A percentile compares a stretch with the other conserved stretches of the same genome.
phyloP scores from a whole-genome alignment of 2,888 invertebrate genomes.

The Trichopoda pennipes region DNA sequence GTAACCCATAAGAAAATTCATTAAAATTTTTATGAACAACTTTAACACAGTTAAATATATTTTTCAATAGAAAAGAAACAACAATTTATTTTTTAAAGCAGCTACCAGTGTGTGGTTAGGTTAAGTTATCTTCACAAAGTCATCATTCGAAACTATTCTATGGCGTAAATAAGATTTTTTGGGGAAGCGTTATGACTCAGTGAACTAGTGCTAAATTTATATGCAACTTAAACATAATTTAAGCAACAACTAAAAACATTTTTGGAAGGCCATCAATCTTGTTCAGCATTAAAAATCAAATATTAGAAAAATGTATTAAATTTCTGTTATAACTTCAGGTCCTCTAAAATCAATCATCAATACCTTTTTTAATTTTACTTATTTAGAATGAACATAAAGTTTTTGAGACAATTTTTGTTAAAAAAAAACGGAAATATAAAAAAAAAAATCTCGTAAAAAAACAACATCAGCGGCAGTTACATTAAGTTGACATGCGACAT shows the following conservation, averaged over 20 bases:
- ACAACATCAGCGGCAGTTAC: conserved; percentile 35
- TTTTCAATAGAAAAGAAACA: no score
- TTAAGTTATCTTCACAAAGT: no score
- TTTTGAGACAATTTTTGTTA: conserved; percentile 4
- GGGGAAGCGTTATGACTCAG: no score
- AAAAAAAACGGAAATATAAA: not conserved
- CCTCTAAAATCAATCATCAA: conserved; percentile 60
- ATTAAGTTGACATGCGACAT: conserved; percentile 66
- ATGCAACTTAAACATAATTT: not conserved
- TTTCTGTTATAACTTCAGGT: conserved; percentile 48
- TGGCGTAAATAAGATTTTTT: no score
- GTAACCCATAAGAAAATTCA: no score
- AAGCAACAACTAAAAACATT: not conserved
- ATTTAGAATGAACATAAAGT: conserved; percentile 16
- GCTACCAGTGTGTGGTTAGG: no score
- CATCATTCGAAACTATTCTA: no score
- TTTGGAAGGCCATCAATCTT: conserved; percentile 59
- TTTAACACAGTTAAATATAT: no score
- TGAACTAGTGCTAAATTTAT: not conserved
- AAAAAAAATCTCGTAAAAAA: not conserved
- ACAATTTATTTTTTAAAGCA: no score
- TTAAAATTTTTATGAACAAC: no score
- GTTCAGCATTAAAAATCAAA: conserved; percentile 30
- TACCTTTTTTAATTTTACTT: conserved; percentile 45
- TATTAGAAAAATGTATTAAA: conserved; percentile 8